A percentile compares a stretch with the other conserved stretches of the same genome.
Conservation (phyloP, 2,797 vertebrate species). For the Syngnathus rostellatus region DNA sequence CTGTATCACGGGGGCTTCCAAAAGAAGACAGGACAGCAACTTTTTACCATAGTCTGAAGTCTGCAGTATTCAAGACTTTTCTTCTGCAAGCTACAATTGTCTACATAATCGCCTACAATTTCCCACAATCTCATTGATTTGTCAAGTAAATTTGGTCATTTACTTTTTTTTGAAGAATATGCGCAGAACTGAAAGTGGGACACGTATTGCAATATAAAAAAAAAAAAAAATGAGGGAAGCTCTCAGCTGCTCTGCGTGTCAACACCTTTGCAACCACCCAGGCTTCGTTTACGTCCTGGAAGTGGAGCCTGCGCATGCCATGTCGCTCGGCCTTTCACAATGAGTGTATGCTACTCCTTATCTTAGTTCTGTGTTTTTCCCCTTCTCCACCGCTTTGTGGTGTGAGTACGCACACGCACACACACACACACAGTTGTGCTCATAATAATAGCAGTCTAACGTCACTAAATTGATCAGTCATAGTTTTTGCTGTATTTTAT, state of each 20-base stretch:
- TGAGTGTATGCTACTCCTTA: constrained; percentile 56
- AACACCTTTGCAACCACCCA: constrained; percentile 12
- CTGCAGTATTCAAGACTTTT: constrained; percentile 52
- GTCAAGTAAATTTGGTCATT: constrained; percentile 1
- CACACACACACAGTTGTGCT: background rate
- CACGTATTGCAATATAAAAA: background rate
- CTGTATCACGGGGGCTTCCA: constrained; percentile 56
- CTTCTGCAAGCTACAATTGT: constrained; percentile 30
- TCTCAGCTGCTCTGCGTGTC: background rate
- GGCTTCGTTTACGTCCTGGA: constrained; percentile 51
- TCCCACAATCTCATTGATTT: background rate
- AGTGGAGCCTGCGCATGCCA: constrained; percentile 53
- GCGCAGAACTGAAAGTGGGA: background rate
- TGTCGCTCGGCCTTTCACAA: constrained; percentile 64
- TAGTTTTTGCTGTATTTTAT: background rate
- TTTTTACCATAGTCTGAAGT: constrained; percentile 43
- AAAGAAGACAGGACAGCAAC: constrained; percentile 68
- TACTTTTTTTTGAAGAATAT: background rate
- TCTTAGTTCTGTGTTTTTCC: constrained; percentile 68
- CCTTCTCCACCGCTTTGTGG: constrained; percentile 28
- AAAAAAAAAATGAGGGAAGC: background rate
- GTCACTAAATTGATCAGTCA: background rate
- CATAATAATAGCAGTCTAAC: background rate
- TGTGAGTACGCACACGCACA: background rate
- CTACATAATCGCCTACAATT: constrained; percentile 15